Conservation (phyloP, 2,888 invertebrate genomes). For the Erpobdella octoculata region DNA sequence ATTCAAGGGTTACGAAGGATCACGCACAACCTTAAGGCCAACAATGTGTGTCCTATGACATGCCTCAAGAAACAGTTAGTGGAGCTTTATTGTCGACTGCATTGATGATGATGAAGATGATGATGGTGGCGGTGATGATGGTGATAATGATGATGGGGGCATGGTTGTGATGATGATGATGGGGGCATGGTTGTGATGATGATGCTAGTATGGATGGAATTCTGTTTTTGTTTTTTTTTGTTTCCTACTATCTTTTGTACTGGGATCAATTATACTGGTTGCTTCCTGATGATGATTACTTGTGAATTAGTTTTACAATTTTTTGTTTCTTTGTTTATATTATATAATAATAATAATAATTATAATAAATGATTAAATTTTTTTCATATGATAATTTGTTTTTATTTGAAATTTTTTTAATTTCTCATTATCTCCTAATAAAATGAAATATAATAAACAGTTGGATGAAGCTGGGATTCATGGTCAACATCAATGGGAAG, state of each 20-base stretch:
- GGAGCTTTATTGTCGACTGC: neutral
- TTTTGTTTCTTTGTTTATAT: too few relatives aligned
- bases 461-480: slow-evolving; percentile 94
- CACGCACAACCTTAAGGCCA: slow-evolving; percentile 91
- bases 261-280: too few relatives aligned
- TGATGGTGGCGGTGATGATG: neutral
- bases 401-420: neutral
- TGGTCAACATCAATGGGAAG: slow-evolving; percentile 84
- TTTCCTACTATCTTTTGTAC: too few relatives aligned
- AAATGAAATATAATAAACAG: slow-evolving; percentile 56
- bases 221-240: too few relatives aligned
- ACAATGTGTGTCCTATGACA: slow-evolving; percentile 87
- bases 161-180: too few relatives aligned
- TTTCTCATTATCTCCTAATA: neutral
- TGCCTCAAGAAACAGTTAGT: slow-evolving; percentile 97
- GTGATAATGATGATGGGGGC: neutral
- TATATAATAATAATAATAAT: too few relatives aligned
- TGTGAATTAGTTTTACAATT: too few relatives aligned
- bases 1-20: slow-evolving; percentile 77
- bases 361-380: neutral
- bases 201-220: too few relatives aligned
- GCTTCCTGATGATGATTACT: too few relatives aligned
- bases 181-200: too few relatives aligned
- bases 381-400: neutral
- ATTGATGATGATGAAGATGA: neutral